Conservation (phyloP, 2,888 invertebrate genomes). For the Polymixis flavicincta region DNA sequence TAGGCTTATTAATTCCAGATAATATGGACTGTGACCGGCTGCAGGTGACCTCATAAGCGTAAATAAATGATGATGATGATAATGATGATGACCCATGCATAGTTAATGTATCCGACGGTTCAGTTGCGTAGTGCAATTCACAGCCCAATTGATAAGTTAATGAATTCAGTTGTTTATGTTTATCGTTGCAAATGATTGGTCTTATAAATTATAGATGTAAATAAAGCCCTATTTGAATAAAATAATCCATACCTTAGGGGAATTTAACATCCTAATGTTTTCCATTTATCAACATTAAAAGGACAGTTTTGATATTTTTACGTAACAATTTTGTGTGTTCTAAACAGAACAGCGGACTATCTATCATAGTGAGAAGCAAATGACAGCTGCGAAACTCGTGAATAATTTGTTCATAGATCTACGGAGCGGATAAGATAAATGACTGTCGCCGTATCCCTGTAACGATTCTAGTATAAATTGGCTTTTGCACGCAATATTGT, state of each 20-base stretch:
- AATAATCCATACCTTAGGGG: not conserved
- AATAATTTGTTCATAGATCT: conserved; percentile 63
- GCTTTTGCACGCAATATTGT: conserved; percentile 44
- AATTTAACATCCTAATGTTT: not conserved
- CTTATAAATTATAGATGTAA: not conserved
- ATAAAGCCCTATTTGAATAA: not conserved
- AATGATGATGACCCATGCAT: no score
- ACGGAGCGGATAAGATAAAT: conserved; percentile 57
- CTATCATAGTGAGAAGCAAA: conserved; percentile 52
- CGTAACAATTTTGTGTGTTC: conserved; percentile 25
- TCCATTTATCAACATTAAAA: conserved; percentile 13
- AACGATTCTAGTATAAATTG: conserved; percentile 35
- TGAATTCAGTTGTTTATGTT: not conserved
- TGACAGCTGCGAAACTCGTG: conserved; percentile 60
- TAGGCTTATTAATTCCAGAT: conserved; percentile 2
- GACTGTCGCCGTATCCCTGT: conserved; percentile 34
- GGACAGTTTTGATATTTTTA: conserved; percentile 18
- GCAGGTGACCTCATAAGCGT: conserved; percentile 13
- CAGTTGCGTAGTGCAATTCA: not conserved
- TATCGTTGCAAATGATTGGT: not conserved
- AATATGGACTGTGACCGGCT: not conserved
- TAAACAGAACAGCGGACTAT: conserved; percentile 52
- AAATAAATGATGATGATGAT: conserved; percentile 2
- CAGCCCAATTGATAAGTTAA: not conserved
- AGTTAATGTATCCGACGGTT: not conserved